These are phyloP conservation scores for Dendroctonus ponderosae DNA, from an alignment of 1,140 invertebrate species.

Conservation along the genomic window DNA sequence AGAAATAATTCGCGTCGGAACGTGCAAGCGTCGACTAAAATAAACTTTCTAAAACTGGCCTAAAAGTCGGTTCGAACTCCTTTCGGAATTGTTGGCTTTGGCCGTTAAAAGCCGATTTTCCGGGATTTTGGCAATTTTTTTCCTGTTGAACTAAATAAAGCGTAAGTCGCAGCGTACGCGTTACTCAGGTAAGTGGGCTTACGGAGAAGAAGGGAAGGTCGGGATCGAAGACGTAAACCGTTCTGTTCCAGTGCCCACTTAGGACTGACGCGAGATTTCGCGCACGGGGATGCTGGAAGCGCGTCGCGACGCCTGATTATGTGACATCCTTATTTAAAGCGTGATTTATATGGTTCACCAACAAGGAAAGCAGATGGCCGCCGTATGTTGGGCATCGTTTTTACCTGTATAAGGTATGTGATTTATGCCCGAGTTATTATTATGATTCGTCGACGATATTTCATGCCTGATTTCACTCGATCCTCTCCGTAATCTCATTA, in stretches of 20 bases:
- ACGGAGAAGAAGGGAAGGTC: conserved; percentile 30
- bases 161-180: conserved; percentile 17
- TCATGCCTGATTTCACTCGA: conserved; percentile 22
- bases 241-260: conserved; percentile 32
- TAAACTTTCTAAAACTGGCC: conserved; percentile 28
- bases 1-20: conserved; percentile 16
- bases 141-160: not conserved
- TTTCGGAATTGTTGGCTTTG: not conserved
- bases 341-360: not conserved
- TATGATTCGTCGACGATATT: conserved; percentile 22
- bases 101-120: not conserved
- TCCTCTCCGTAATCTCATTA: conserved; percentile 7
- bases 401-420: conserved; percentile 32
- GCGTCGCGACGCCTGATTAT: conserved; percentile 27
- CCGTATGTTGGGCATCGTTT: conserved; percentile 11
- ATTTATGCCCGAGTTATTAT: conserved; percentile 28
- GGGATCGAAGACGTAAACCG: conserved; percentile 31
- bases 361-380: conserved; percentile 3
- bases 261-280: conserved; percentile 29
- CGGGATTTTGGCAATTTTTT: not conserved
- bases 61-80: conserved; percentile 3
- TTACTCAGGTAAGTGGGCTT: conserved; percentile 30
- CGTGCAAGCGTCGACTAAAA: conserved; percentile 14
- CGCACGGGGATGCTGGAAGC: conserved; percentile 30
- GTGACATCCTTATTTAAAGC: conserved; percentile 17